Evolutionary conservation across 2,113 vertebrate genomes (phyloP).

Genomic region (Helogale parvula): DNA sequence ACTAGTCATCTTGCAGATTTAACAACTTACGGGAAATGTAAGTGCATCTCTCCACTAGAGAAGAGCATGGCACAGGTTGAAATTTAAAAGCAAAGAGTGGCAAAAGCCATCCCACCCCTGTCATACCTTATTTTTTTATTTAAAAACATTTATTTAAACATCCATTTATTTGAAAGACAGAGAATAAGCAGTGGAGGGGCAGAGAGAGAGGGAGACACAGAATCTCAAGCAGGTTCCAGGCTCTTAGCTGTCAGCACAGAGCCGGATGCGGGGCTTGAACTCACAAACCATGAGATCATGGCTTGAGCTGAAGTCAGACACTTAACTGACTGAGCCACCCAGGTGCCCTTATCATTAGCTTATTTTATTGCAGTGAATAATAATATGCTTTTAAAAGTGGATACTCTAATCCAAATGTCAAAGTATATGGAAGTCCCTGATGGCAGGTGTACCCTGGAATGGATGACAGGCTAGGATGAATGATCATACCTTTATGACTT

Average conservation of each 20-base stretch:
- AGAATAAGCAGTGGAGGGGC: too few species aligned
- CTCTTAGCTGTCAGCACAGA: too few species aligned
- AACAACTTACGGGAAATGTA: not conserved
- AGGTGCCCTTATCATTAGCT: not conserved
- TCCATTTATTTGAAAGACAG: too few species aligned
- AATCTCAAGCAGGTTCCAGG: too few species aligned
- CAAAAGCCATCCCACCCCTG: not conserved
- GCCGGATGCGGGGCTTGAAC: too few species aligned
- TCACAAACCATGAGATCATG: too few species aligned
- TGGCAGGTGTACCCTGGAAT: not conserved
- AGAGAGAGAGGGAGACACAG: too few species aligned
- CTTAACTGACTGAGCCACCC: too few species aligned
- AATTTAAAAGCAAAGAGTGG: not conserved
- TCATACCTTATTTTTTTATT: not conserved
- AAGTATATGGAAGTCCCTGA: not conserved
- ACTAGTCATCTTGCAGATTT: not conserved
- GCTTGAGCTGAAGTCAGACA: too few species aligned
- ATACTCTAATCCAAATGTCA: not conserved
- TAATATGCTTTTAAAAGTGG: conserved; percentile 17
- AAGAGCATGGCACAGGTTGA: not conserved
- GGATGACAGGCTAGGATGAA: not conserved
- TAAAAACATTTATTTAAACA: not conserved
- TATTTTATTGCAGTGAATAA: not conserved
- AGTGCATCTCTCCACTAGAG: not conserved
- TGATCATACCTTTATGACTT: not conserved